Evolutionary conservation across 1,140 invertebrate genomes (phyloP), one percentile per base, ranked within the genome.

Genomic region (Campodea augens): DNA sequence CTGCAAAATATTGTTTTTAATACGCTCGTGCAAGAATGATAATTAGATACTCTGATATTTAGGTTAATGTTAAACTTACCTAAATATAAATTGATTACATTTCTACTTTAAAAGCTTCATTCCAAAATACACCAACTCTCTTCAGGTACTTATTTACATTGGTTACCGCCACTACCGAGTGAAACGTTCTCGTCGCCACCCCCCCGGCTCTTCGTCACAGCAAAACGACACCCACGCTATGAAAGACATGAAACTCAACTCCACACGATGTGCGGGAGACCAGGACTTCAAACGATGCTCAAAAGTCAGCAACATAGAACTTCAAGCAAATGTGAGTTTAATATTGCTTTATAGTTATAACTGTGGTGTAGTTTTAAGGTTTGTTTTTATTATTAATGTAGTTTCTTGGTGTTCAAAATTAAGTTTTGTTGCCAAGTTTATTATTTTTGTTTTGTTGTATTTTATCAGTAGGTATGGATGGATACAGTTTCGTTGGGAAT

Each of bases 251-350:
- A 68, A 68, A 23, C 51, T 72, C 45, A 69, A 70, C 56, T 70
- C 69, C 46, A 59, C 65, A 19, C 65, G 70, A 51, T 66, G 63
- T 38, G 66, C 75, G 42, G 72, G 75, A 49, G 54, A 66, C 41
- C 63, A 68, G 18, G 72, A 75, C 36, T 73, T 77, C 54, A 84
- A 86, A 56, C 70, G 81, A 23, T 77, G 72, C 43, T 81, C 81
- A 1, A 91, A 91, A 63, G 66, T 91, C 50, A 88, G 82, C 58
- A 91, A 91, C 62, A 61, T 90, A 46, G 85, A 90, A 69, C 75
- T 85, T 55, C 75, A 75, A 59, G 71, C 73, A 65, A 53, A 48
- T 52, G 3, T 49, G 51, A 46, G 40, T 25, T 43, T 21, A 23
- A 41, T 15, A 50, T 49, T 19, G 47, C 50, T 20, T 45, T 58